A percentile compares a stretch with the other conserved stretches of the same genome.
Evolutionary conservation across 2,797 vertebrate species (phyloP).

Genomic region (Coracias cyanogaster): DNA sequence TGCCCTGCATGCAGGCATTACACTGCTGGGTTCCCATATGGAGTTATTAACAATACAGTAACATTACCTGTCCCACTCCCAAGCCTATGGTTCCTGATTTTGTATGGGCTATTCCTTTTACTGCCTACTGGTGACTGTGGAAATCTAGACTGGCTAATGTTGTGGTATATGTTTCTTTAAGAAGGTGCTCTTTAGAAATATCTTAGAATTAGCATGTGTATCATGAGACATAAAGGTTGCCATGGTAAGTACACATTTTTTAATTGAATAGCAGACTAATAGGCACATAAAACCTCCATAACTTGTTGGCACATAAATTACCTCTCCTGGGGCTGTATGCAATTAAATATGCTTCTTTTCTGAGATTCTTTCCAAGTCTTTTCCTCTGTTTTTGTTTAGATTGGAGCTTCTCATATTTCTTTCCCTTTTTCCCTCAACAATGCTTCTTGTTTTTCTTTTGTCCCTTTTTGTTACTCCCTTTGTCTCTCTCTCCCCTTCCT

Average conservation of each 20-base stretch:
- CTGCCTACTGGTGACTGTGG: neutral
- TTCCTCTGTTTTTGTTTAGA: slow-evolving; percentile 53
- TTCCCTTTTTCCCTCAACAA: neutral
- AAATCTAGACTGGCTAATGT: neutral
- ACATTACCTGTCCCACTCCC: neutral
- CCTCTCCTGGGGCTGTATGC: slow-evolving; percentile 62
- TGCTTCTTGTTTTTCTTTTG: neutral
- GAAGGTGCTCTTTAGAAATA: slow-evolving; percentile 62
- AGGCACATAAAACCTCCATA: slow-evolving; percentile 75
- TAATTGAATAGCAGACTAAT: slow-evolving; percentile 79
- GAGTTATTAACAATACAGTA: neutral
- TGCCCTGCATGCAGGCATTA: rapidly evolving
- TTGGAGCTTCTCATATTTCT: neutral
- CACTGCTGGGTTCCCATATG: neutral
- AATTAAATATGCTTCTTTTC: slow-evolving; percentile 72
- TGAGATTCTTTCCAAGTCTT: slow-evolving; percentile 57
- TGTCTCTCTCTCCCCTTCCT: neutral
- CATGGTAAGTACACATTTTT: slow-evolving; percentile 75
- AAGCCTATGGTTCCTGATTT: neutral
- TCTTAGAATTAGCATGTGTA: slow-evolving; percentile 63
- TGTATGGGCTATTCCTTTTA: slow-evolving; percentile 9
- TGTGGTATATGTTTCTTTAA: slow-evolving; percentile 63
- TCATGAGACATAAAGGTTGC: slow-evolving; percentile 64
- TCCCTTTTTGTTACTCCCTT: neutral
- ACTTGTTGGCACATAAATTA: slow-evolving; percentile 75